These are phyloP conservation scores for Natator depressus DNA, from an alignment of 2,113 vertebrate species.

Conservation along the genomic window DNA sequence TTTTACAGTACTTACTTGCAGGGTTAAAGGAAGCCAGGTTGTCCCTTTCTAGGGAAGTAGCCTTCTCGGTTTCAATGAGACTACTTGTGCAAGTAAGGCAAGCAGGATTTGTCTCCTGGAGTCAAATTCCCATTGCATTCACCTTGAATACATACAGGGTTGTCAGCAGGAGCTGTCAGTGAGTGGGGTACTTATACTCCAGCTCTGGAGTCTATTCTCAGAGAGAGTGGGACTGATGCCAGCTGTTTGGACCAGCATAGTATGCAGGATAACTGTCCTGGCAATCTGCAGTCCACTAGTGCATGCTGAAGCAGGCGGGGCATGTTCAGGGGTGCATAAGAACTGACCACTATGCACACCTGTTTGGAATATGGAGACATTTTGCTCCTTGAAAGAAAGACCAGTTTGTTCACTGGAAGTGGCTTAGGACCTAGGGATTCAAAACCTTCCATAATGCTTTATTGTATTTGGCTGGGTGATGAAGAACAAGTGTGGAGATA, in stretches of 20 bases:
- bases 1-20: neutral
- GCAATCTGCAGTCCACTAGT: neutral
- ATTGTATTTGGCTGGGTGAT: too few relatives aligned
- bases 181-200: neutral
- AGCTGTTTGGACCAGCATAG: too few relatives aligned
- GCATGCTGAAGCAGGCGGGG: neutral
- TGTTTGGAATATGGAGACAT: neutral
- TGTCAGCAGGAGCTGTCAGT: neutral
- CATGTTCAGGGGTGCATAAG: neutral
- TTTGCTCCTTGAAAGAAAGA: neutral
- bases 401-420: neutral
- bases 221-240: neutral
- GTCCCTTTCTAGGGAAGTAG: accelerated
- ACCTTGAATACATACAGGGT: neutral
- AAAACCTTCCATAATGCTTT: too few relatives aligned
- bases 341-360: neutral
- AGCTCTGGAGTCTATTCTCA: neutral
- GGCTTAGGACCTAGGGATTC: too few relatives aligned
- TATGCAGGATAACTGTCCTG: neutral
- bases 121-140: neutral
- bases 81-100: neutral
- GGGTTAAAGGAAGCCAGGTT: accelerated
- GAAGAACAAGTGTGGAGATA: neutral
- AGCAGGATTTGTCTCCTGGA: neutral
- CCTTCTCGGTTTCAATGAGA: neutral